Conservation (phyloP, 2,113 vertebrate species). For the Petrocephalus microphthalmus region DNA sequence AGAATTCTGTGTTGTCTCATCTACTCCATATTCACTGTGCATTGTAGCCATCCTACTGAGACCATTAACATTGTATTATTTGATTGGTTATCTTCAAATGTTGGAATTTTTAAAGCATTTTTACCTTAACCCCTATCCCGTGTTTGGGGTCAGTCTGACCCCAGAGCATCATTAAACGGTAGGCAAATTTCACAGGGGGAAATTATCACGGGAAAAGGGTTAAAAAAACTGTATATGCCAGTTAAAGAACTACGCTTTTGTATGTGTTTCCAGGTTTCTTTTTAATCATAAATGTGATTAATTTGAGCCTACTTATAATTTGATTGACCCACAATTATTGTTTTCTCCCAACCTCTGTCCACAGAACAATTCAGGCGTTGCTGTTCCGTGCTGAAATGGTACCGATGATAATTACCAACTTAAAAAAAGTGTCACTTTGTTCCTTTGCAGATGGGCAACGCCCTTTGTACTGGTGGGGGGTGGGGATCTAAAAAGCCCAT, state of each 20-base stretch:
- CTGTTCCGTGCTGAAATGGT: not conserved
- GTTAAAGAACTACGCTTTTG: not conserved
- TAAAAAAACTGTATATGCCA: not conserved
- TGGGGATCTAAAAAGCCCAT: not conserved
- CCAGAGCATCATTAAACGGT: too few species aligned
- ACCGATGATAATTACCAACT: not conserved
- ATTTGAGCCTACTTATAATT: slow-evolving; percentile 12
- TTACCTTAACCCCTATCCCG: not conserved
- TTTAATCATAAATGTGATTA: slow-evolving; percentile 17
- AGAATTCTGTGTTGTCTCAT: not conserved
- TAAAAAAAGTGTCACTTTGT: not conserved
- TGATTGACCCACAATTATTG: not conserved
- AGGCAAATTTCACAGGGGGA: too few species aligned
- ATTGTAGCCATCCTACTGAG: not conserved
- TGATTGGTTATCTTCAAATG: not conserved
- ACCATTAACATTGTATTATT: not conserved
- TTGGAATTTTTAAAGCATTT: not conserved
- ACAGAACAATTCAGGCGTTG: not conserved
- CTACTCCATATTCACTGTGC: not conserved
- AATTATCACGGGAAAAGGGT: too few species aligned
- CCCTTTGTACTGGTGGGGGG: not conserved
- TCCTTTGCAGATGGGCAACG: not conserved
- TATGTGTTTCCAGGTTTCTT: not conserved
- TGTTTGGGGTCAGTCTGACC: too few species aligned
- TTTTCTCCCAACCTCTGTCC: not conserved